Base-by-base conservation (phyloP, 1,140 invertebrate genomes). In the Ganaspis sp. region DNA sequence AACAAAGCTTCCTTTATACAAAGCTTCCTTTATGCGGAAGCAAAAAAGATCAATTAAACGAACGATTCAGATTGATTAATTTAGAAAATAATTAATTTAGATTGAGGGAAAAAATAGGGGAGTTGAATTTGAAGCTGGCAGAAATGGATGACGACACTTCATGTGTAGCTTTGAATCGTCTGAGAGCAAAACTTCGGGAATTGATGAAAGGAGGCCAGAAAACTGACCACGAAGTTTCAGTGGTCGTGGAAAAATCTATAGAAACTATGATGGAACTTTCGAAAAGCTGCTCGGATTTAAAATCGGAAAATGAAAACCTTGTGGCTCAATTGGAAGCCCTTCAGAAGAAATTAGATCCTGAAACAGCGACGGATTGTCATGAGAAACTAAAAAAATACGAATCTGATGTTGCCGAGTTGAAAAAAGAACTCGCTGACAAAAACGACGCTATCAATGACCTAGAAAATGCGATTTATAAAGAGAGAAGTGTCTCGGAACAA, bases 121-220 rank as follows among this genome's bases (percentile, higher is more conserved):
- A 85, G 26, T 77, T 90, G 49, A 82, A 78, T 76, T 73, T 86
- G 74, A 83, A 77, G 70, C 73, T 91, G 6, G 83, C 76, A 9
- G 76, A 88, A 64, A 74, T 70, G 11, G 83, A 87, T 73, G 86
- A 88, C 19, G 85, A 87, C 42, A 81, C 80, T 23, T 89, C 87
- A 17, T 89, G 86, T 42, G 81, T 80, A 4, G 85, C 84, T 70
- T 72, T 90, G 70, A 87, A 88, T 84, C 86, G 85, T 77, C 79
- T 89, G 42, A 86, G 85, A 72, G 86, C 82, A 15, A 89, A 88
- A 73, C 70, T 91, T 26, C 78, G 82, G 0, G 85, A 88, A 34
- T 77, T 90, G 53, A 87, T 83, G 82, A 88, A 86, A 73, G 85
- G 81, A 64, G 83, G 76, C 64, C 76, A 85, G 73, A 84, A 77